Base-by-base conservation (phyloP, 2,113 vertebrate genomes). In the Tauraco erythrolophus region DNA sequence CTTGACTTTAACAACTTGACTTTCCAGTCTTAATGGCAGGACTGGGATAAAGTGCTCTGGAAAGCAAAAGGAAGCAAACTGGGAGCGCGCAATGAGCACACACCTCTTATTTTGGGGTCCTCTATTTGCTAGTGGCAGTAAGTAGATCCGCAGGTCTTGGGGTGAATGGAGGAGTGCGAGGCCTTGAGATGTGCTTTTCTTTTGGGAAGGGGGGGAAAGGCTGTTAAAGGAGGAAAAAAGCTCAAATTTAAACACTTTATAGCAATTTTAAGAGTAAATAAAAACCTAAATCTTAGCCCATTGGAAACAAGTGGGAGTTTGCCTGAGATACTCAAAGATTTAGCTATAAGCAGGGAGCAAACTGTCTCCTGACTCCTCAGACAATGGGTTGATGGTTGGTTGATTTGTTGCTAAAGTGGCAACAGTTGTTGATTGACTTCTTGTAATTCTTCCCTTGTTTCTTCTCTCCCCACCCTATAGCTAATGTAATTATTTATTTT, bases 401-500 rank as follows among this genome's bases (percentile, higher is more conserved):
- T 94, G 68, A 77, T 72, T 92, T 80, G 57, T 39, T 92, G 92
- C 72, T 96, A 74, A 97, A 91, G 72, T 76, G 82, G 33, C 43
- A 92, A 75, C 25, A 37, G 28, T 15, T 62, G 56, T 93, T 84
- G 57, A 91, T 88, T 84, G 30, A 35, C 65, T 88, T 91, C 75
- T 81, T 72, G 46, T 69, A 66, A 74, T 74, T 85, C 54, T 94
- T 53, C 13, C 35, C 30, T 68, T 78, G 14, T 92, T 72, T 88
- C 48, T 78, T 27, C 46, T 66, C 39, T 81, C 61, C 85, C 61
- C 61, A 76, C 43, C 45, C 58, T 58, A 43, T 33, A 78, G 46
- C 92, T 85, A 89, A 86, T 84, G 19, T 48, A 90, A 97, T 97
- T 94, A 89, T 91, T 62, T 92, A 84, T 85, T n/a, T 58, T 33